Evolutionary conservation across 2,113 vertebrate species (phyloP).

Genomic region (Gallinago media): DNA sequence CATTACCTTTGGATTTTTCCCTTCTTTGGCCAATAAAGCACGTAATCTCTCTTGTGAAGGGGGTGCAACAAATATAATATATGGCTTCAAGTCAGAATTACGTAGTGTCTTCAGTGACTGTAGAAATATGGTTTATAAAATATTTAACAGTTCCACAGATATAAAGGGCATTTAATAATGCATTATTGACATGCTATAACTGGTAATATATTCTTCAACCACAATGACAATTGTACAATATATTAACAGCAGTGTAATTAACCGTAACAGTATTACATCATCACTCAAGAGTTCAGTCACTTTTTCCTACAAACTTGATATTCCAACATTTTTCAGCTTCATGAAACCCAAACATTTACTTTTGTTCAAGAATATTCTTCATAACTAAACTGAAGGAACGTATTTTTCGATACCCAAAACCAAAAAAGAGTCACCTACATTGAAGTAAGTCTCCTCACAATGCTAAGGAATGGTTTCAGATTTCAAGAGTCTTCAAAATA

Average conservation of each 20-base stretch:
- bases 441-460: not conserved
- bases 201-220: not conserved
- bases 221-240: not conserved
- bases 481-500: not conserved
- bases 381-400: not conserved
- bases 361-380: not conserved
- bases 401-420: not conserved
- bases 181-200: not conserved
- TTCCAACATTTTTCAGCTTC: not conserved
- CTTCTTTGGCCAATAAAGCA: constrained; percentile 89
- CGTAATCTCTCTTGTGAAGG: constrained; percentile 94
- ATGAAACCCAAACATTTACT: not conserved
- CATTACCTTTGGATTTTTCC: constrained; percentile 92
- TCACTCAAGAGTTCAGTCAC: not conserved
- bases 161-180: not conserved
- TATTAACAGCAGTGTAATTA: not conserved
- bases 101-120: constrained; percentile 91
- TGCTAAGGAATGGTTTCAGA: not conserved
- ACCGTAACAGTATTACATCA: not conserved
- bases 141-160: not conserved
- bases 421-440: not conserved
- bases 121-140: not conserved
- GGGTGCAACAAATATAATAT: constrained; percentile 94
- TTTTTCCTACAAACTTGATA: not conserved
- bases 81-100: constrained; percentile 95